Evolutionary conservation across 1,140 invertebrate genomes (phyloP), one percentile per base, ranked within the genome.

Genomic region (Drosophila yakuba): DNA sequence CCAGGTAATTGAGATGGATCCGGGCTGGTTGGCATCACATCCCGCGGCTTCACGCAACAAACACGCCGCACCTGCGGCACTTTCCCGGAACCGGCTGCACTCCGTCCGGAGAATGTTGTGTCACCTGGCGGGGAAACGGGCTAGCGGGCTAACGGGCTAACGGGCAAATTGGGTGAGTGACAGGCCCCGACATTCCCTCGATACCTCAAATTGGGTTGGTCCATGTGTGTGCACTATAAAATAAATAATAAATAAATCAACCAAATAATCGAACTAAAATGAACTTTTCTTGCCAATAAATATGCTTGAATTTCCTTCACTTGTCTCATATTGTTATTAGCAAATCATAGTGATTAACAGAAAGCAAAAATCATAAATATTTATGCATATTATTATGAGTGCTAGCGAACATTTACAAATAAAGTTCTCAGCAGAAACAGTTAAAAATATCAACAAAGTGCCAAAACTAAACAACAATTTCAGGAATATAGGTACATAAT

Each of bases 1-100:
- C n/a, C 8, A 71, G 67, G 66, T 72, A 72, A 72, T 72, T 72
- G 68, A 72, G 68, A 72, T 72, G 56, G 68, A 72, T 72, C 51
- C 35, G 32, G 32, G n/a, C 63, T 43, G 50, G 66, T 55, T 67
- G 23, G 59, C 35, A 25, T 38, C 36, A 23, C 61, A 66, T 68
- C 61, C 38, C 64, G 64, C 64, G 64, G 64, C 64, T 54, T 66
- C 38, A 66, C 67, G 66, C 68, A 71, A 48, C 68, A 57, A 48
- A 69, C 50, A 69, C 41, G 10, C 23, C 41, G 35, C 62, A 48
- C 52, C 43, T 36, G 56, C 35, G 39, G n/a, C 39, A 44, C 61
- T 39, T 14, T 28, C 28, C 58, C 58, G 58, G 43, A 39, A 28
- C 38, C 20, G 36, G 38, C 38, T 54, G 64, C 64, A 68, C 44